Base-by-base conservation (phyloP, 2,113 vertebrate genomes). In the Talpa occidentalis region DNA sequence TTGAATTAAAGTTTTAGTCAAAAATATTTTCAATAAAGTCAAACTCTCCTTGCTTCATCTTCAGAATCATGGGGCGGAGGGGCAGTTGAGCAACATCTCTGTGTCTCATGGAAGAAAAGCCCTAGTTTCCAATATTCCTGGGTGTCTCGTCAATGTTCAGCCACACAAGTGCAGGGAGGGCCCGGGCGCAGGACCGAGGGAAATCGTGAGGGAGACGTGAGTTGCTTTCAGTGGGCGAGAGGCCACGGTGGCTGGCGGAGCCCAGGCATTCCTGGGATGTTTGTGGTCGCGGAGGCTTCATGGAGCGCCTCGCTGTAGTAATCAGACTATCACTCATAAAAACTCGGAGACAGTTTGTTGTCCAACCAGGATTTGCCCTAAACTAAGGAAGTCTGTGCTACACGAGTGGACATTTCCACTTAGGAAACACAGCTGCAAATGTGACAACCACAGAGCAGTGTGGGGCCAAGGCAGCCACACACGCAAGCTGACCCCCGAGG, bases 271-370 rank as follows among this genome's bases (percentile, higher is more conserved):
- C 49, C 49, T 96, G 96, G 97, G 94, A 97, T 98, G 92, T 96
- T 98, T 98, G 96, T 88, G 97, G 97, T 98, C 52, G 0, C 95
- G 74, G 82, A 97, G 95, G 97, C 97, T 97, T 97, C 83, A 30
- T 88, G 96, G 94, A 94, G 93, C 78, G 56, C 59, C 95, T 97
- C 52, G 40, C 72, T 97, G 97, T 95, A 96, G 88, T 95, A 83
- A 97, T 95, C 90, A 94, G 73, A 97, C 83, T 96, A 96, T 95
- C 28, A 7, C 85, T 97, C 64, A 81, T 67, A 84, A 91, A 95
- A 66, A 90, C 59, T 94, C 95, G 94, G 93, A 37, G 69, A 69
- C 22, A 5, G n/a, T 28, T 74, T 92, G 19, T 59, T 54, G 5
- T 78, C 40, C 0, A 0, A 47, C 44, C 74, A 73, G 70, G 60